Conservation (phyloP, 2,113 vertebrate genomes). For the Grallaria varia region DNA sequence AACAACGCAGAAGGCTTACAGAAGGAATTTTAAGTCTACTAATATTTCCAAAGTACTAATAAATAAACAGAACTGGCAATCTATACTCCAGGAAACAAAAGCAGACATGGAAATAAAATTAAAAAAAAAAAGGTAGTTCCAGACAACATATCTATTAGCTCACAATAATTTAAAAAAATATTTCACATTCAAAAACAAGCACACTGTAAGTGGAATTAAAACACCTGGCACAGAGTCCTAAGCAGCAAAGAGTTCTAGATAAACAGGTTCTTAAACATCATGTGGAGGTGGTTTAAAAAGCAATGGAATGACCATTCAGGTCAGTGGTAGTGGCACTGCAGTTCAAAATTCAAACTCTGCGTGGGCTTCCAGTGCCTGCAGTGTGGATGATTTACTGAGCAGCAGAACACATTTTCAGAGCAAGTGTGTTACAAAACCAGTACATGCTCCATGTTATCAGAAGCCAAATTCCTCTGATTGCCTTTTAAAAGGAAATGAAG, state of each 20-base stretch:
- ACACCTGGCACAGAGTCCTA: background rate
- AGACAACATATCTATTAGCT: background rate
- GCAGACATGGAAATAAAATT: background rate
- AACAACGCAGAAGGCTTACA: background rate
- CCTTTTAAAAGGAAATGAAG: background rate
- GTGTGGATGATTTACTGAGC: rapidly evolving
- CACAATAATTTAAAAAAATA: background rate
- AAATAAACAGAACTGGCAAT: background rate
- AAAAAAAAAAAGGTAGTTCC: background rate
- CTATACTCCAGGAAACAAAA: background rate
- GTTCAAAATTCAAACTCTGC: background rate
- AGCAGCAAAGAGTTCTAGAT: background rate
- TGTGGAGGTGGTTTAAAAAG: background rate
- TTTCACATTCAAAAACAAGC: background rate
- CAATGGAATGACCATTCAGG: background rate
- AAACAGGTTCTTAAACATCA: background rate
- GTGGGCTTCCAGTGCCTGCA: background rate
- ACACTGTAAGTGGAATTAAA: background rate
- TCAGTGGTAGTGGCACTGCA: background rate
- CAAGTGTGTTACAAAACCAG: background rate
- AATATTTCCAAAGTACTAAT: background rate
- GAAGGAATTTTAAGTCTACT: background rate
- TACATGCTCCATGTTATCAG: background rate
- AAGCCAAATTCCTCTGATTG: background rate
- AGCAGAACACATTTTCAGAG: background rate